Conservation (phyloP, 1,140 invertebrate species). For the Ditylenchus dipsaci region DNA sequence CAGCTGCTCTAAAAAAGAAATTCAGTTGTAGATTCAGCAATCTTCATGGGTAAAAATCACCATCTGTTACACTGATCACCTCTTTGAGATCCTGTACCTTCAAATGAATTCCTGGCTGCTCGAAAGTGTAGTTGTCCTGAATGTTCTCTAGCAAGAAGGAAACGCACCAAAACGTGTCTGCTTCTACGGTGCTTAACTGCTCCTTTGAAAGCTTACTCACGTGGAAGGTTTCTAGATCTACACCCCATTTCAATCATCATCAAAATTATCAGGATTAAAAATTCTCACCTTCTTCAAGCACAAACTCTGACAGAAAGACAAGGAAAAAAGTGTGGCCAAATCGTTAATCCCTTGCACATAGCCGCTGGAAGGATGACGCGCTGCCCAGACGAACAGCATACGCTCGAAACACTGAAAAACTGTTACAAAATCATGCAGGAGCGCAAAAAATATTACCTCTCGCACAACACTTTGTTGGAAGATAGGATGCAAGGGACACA, state of each 20-base stretch:
- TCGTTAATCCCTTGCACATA: constrained; percentile 99
- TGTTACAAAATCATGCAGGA: neutral
- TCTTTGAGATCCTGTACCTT: constrained; percentile 84
- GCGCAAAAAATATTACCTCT: constrained; percentile 58
- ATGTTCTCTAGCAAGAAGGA: constrained; percentile 95
- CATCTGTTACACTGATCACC: constrained; percentile 88
- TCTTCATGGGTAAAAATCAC: no score
- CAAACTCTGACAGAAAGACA: constrained; percentile 90
- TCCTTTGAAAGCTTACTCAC: constrained; percentile 73
- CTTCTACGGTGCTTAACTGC: constrained; percentile 80
- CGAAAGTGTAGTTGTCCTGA: constrained; percentile 99
- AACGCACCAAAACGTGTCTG: constrained; percentile 97
- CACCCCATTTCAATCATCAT: neutral
- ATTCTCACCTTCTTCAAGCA: constrained; percentile 64
- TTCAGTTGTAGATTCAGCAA: no score
- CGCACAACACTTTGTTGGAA: constrained; percentile 89
- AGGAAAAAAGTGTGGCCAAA: constrained; percentile 97
- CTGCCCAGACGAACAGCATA: constrained; percentile 97
- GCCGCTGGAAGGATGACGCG: constrained; percentile 93
- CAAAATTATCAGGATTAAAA: no score
- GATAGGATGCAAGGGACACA: constrained; percentile 84
- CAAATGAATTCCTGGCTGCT: constrained; percentile 94
- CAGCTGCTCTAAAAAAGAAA: no score
- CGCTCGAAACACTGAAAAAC: constrained; percentile 83
- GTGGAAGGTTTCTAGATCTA: constrained; percentile 74